Base-by-base conservation (phyloP, 1,140 invertebrate genomes). In the Drosophila nikananu region DNA sequence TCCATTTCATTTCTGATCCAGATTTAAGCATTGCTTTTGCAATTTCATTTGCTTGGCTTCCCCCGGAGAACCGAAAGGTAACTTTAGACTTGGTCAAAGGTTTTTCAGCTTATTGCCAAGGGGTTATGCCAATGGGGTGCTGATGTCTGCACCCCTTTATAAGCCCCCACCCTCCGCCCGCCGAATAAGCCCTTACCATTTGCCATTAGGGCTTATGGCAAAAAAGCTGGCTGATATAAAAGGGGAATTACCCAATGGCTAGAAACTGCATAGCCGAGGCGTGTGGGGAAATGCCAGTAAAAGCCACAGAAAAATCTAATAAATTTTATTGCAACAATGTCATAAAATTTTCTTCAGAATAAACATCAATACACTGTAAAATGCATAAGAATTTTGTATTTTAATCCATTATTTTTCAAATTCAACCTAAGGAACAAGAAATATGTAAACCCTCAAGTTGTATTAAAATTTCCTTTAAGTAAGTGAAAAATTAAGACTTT, bases 311-410 rank as follows among this genome's bases (percentile, higher is more conserved):
- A 66, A 80, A 86, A 86, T 77, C 80, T 74, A 89, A 86, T 86
- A 86, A 86, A 89, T 83, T 86, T 89, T 86, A 86, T 79, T 80
- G 73, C 83, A 83, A 87, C 77, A 86, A 87, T 86, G 80, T 89
- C 84, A 80, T 86, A 87, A 86, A 89, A 77, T 83, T 49, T 54
- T 65, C 39, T 57, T 23, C 32, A 55, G 62, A 55, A 39, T 62
- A 58, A 41, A 66, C 25, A 57, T 52, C 58, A 10, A 73, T 42
- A 52, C 54, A 55, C 32, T 23, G 32, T 5, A 17, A 23, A 35
- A 23, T 5, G 0, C 13, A 23, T 7, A 2, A 0, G 1, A 6
- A 1, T 13, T 46, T 46, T 23, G 2, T 1, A 23, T 46, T 12
- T 7, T 21, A 5, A 1, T 44, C 1, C 12, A 0, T 1, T 42